These are phyloP conservation scores for Zaprionus lachaisei DNA, from an alignment of 1,140 invertebrate genomes.

Conservation along the genomic window DNA sequence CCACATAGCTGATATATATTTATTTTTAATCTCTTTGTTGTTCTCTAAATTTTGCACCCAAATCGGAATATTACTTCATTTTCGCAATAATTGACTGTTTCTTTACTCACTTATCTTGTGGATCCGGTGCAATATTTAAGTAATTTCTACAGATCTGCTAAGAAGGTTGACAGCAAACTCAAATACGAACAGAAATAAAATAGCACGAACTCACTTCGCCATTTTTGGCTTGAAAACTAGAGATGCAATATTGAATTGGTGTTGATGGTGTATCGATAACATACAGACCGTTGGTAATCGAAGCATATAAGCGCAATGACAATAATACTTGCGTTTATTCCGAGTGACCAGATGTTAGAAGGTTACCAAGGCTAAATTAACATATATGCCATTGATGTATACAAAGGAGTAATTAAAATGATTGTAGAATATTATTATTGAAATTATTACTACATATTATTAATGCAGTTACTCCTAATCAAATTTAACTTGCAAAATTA, in stretches of 20 bases:
- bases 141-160: constrained; percentile 14
- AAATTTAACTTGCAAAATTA: too few relatives aligned
- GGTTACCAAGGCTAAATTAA: neutral
- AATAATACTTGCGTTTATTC: neutral
- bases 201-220: constrained; percentile 52
- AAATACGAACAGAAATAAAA: constrained; percentile 35
- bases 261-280: constrained; percentile 11
- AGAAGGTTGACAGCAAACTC: constrained; percentile 19
- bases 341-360: neutral
- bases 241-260: constrained; percentile 25
- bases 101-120: neutral
- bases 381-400: too few relatives aligned
- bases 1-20: constrained; percentile 59
- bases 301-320: neutral
- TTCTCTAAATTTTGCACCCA: neutral
- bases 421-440: too few relatives aligned
- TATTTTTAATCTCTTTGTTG: constrained; percentile 4
- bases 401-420: too few relatives aligned
- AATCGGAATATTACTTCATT: neutral
- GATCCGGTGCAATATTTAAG: constrained; percentile 20
- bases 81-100: neutral
- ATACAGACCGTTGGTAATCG: neutral
- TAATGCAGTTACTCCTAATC: too few relatives aligned
- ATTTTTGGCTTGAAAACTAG: constrained; percentile 72
- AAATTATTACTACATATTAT: too few relatives aligned